Percentiles rank a stretch among this genome's conserved stretches.
These are phyloP conservation scores for Helicoverpa armigera DNA, from an alignment of 1,140 invertebrate species.

Conservation along the genomic window DNA sequence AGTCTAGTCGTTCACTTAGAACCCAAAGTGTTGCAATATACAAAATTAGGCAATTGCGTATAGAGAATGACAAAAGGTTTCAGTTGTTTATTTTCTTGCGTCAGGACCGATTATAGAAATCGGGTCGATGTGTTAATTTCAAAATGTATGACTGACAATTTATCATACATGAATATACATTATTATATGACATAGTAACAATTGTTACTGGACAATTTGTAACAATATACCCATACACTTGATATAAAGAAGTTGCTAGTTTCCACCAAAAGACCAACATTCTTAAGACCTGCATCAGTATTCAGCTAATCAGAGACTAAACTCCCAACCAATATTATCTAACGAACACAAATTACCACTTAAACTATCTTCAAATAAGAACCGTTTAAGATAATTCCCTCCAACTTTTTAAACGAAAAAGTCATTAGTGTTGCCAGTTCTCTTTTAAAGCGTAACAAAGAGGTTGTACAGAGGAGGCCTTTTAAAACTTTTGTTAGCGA, in stretches of 20 bases:
- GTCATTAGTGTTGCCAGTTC: conserved; percentile 34
- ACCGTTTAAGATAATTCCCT: conserved; percentile 42
- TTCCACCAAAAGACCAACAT: neutral
- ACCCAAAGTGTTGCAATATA: neutral
- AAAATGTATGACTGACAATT: conserved; percentile 18
- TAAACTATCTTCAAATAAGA: conserved; percentile 14
- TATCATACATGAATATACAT: neutral
- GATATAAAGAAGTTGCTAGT: no score
- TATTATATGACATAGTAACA: neutral
- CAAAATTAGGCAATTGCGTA: neutral
- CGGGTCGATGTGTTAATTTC: conserved; percentile 8
- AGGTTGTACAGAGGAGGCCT: conserved; percentile 12
- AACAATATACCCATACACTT: no score
- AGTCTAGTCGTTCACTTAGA: no score
- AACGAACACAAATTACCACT: neutral
- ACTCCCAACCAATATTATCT: conserved; percentile 8
- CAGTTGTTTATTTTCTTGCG: conserved; percentile 29
- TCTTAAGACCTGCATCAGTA: neutral
- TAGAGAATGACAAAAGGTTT: conserved; percentile 3
- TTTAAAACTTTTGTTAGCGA: conserved; percentile 34
- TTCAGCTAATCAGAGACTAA: neutral
- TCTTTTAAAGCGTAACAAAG: conserved; percentile 16
- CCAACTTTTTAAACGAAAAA: conserved; percentile 39
- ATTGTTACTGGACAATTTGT: no score
- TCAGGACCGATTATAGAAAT: conserved; percentile 16